phyloP scores from a whole-genome alignment of 2,113 vertebrate genomes.

The Nannobrachium achirus region DNA sequence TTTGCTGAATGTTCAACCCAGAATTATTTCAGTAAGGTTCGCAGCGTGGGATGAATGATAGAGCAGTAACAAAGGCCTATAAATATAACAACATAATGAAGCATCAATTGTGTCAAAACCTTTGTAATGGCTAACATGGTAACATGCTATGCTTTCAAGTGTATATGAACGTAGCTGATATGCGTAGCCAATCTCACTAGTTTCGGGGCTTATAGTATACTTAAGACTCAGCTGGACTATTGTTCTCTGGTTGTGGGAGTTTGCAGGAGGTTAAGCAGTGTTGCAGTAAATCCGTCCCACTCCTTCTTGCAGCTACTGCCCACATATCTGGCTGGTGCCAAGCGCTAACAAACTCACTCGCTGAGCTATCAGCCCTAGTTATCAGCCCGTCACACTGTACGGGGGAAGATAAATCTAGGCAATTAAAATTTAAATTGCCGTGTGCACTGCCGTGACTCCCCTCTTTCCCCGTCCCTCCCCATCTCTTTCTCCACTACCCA shows the following conservation, averaged over 20 bases:
- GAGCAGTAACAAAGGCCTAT: conserved; percentile 21
- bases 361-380: conserved; percentile 73
- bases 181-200: no score
- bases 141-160: conserved; percentile 23
- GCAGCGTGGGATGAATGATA: conserved; percentile 10
- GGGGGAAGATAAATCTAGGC: conserved; percentile 82
- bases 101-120: no score
- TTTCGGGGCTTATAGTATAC: no score
- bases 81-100: no score
- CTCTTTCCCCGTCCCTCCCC: conserved; percentile 46
- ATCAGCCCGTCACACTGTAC: conserved; percentile 79
- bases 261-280: conserved; percentile 53
- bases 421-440: conserved; percentile 84
- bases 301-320: conserved; percentile 38
- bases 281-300: conserved; percentile 63
- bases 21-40: conserved; percentile 8
- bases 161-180: no score
- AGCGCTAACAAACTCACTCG: conserved; percentile 70
- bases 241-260: conserved; percentile 43
- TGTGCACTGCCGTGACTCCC: conserved; percentile 75
- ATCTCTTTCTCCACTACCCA: neutral
- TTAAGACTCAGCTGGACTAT: conserved; percentile 38
- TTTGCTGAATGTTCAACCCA: no score
- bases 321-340: conserved; percentile 62
- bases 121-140: no score